phyloP scores from a whole-genome alignment of 2,888 invertebrate genomes.

The Lottia gigantea region DNA sequence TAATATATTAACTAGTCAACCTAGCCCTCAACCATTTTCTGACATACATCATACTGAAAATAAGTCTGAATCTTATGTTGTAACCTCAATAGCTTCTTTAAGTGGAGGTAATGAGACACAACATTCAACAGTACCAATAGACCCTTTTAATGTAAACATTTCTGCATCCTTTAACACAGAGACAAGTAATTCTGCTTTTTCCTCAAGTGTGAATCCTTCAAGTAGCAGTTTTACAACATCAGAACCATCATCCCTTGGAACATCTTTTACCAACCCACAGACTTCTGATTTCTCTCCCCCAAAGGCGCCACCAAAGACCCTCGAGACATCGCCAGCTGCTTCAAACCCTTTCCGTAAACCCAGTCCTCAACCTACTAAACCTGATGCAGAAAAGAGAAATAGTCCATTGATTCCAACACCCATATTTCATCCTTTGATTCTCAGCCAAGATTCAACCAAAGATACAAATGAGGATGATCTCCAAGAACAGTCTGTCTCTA shows the following conservation, averaged over 20 bases:
- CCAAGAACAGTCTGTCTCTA: not conserved
- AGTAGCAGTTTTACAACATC: not conserved
- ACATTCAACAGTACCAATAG: not conserved
- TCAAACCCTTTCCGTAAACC: not conserved
- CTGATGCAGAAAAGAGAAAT: not conserved
- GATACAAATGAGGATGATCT: not conserved
- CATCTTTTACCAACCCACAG: not conserved
- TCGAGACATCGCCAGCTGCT: not conserved
- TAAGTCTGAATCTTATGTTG: too few species aligned
- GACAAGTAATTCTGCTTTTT: not conserved
- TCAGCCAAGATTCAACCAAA: not conserved
- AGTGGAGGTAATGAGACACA: not conserved
- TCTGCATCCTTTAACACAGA: not conserved
- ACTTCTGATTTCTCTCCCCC: not conserved
- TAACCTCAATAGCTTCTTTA: too few species aligned
- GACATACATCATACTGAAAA: not conserved
- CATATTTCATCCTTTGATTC: not conserved
- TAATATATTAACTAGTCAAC: not conserved
- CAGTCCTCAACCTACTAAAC: not conserved
- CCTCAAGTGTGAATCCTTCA: not conserved
- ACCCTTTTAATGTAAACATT: constrained; percentile 1
- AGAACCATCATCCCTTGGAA: not conserved
- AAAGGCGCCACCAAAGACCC: not conserved
- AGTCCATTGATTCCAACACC: not conserved
- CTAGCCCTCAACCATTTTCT: not conserved